Base-by-base conservation (phyloP, 2,113 vertebrate genomes). In the Myocastor coypus region DNA sequence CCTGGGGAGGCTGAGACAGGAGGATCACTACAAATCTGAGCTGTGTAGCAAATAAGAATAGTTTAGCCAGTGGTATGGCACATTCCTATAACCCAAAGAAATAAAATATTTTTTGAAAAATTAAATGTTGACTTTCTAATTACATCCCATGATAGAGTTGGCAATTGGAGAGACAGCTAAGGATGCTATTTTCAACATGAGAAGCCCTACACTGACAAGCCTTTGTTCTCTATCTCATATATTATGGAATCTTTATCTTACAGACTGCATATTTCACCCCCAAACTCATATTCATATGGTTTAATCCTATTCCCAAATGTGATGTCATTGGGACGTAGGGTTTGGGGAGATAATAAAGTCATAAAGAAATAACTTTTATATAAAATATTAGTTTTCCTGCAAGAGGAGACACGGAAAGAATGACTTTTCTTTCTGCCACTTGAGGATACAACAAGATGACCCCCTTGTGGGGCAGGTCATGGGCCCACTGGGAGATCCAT, bases 221-320 rank as follows among this genome's bases (percentile, higher is more conserved):
- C 61, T 84, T 68, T 46, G 57, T 24, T 20, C 68, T 12, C 14
- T 7, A 57, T 71, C 63, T 69, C 50, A 66, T 83, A 42, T 59
- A 57, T 37, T 22, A 52, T 50, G 42, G 16, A 59, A 69, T 87
- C 14, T 16, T 84, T 34, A 69, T n/a, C 20, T 5, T 37, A 10
- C 4, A 9, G 68, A 81, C 22, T 69, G 13, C 52, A 91, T 7
- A 1, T 37, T 55, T 73, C 7, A 1, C 0, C 1, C 11, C 0
- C 0, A 77, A 82, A 59, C 30, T 59, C 37, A 5, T 1, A 24
- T 34, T 59, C 34, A 5, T 2, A 19, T 24, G 14, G 66, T 77
- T 32, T 61, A 88, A 82, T 75, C 28, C 10, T 89, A 69, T 28
- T 13, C 9, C 24, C 7, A 37, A 22, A 0, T 20, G 34, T 83